Evolutionary conservation across 2,797 vertebrate genomes (phyloP), one percentile per base, ranked within the genome.

Genomic region (Aulostomus chinensis): DNA sequence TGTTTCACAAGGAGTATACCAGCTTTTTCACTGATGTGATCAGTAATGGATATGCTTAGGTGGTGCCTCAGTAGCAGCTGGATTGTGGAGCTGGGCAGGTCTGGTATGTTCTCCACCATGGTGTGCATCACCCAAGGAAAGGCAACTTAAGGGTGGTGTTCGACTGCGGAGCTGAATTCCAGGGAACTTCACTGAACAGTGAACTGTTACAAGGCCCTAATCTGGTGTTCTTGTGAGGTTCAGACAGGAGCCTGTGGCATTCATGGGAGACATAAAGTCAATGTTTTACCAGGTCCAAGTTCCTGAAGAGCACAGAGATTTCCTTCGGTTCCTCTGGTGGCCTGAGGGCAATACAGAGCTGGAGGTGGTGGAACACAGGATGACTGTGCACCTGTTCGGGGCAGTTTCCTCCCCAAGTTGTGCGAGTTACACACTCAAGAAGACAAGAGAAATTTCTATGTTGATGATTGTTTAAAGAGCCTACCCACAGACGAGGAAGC

Each of bases 381-480:
- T 40, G 40, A 28, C 4, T 12, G 11, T 28, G 5, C 15, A 30
- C 5, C 1, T 30, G 4, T 42, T 42, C 1, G 4, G 40, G 0
- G 4, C 28, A 7, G 41, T 30, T 1, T 43, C n/a, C 9, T 30
- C 17, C 1, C 8, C 16, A 7, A 45, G 28, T 14, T 30, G 11
- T 5, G 11, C 28, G 2, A 30, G 28, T 11, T 31, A 14, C 12
- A 4, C 12, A 7, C 30, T 14, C 1, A 31, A 5, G 12, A 3
- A 10, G 7, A 31, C n/a, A n/a, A 38, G 6, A 17, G n/a, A 7
- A 37, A 37, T 11, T 24, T 57, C 6, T 57, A 47, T 47, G 40
- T 64, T n/a, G 31, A 59, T 9, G 48, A 65, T 22, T 58, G 25
- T 10, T 31, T 56, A 16, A 30, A 11, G 25, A 39, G 11, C 15